Evolutionary conservation across 1,140 invertebrate genomes (phyloP).

Genomic region (Cryptotermes secundus): DNA sequence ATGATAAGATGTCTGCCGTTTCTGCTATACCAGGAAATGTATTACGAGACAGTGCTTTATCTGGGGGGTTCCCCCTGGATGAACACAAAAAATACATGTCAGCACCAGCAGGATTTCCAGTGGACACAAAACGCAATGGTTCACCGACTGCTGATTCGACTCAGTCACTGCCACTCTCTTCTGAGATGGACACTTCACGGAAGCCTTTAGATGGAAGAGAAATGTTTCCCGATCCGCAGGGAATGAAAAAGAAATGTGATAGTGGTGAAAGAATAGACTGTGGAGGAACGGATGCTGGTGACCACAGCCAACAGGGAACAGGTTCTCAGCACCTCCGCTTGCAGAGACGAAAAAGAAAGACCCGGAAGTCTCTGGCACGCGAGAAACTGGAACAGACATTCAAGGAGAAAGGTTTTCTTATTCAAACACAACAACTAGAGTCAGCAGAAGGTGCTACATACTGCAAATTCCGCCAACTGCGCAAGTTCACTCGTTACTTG

Average conservation of each 20-base stretch:
- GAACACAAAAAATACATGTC: background rate
- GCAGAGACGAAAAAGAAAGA: conserved; percentile 63
- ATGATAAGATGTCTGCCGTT: background rate
- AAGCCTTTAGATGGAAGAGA: background rate
- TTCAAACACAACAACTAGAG: conserved; percentile 88
- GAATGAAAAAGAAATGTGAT: background rate
- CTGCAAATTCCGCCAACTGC: conserved; percentile 87
- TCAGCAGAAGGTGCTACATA: conserved; percentile 90
- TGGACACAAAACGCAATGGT: background rate
- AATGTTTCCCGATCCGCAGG: background rate
- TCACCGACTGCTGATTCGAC: background rate
- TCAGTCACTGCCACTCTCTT: no score
- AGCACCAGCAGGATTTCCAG: no score
- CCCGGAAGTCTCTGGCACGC: conserved; percentile 76
- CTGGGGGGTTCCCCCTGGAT: no score
- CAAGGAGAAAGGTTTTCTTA: conserved; percentile 88
- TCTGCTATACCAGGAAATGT: background rate
- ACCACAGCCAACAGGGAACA: background rate
- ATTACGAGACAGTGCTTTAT: background rate
- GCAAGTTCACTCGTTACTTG: conserved; percentile 88
- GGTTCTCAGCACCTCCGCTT: no score
- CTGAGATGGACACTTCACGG: background rate
- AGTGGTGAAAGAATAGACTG: background rate
- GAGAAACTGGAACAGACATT: conserved; percentile 90
- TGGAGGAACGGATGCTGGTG: no score